Conservation (phyloP, 2,797 vertebrate species). For the Cyclopterus lumpus region DNA sequence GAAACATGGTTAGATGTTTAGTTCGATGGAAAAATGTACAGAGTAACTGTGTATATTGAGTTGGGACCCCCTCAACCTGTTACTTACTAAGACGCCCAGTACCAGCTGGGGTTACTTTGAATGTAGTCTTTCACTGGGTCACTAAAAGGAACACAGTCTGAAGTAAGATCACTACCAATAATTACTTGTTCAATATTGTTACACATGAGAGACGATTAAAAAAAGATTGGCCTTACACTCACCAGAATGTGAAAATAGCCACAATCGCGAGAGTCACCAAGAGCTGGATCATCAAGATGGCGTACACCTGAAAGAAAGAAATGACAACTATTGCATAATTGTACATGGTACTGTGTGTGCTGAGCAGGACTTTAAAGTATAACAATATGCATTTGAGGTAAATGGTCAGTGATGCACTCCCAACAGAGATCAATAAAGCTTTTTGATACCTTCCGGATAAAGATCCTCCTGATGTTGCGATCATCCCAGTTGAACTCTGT, state of each 20-base stretch:
- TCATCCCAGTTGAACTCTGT: conserved; percentile 93
- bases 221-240: conserved; percentile 55
- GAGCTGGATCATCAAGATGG: conserved; percentile 91
- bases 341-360: neutral
- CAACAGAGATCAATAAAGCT: neutral
- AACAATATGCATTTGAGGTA: neutral
- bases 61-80: neutral
- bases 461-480: conserved; percentile 87
- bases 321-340: neutral
- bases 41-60: neutral
- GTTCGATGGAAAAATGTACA: neutral
- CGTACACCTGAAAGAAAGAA: conserved; percentile 85
- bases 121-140: conserved; percentile 91
- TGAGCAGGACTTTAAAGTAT: neutral
- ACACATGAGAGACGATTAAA: conserved; percentile 1
- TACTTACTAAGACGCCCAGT: conserved; percentile 98
- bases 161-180: neutral
- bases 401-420: neutral
- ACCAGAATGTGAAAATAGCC: conserved; percentile 95
- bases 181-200: neutral
- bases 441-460: conserved; percentile 91
- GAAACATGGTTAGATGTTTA: conserved; percentile 20
- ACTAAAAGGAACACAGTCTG: conserved; percentile 70
- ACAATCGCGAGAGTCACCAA: conserved; percentile 89
- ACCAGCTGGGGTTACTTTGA: conserved; percentile 92